A percentile compares a stretch with the other conserved stretches of the same genome.
Evolutionary conservation across 2,888 invertebrate species (phyloP).

Genomic region (Lottia scabra): DNA sequence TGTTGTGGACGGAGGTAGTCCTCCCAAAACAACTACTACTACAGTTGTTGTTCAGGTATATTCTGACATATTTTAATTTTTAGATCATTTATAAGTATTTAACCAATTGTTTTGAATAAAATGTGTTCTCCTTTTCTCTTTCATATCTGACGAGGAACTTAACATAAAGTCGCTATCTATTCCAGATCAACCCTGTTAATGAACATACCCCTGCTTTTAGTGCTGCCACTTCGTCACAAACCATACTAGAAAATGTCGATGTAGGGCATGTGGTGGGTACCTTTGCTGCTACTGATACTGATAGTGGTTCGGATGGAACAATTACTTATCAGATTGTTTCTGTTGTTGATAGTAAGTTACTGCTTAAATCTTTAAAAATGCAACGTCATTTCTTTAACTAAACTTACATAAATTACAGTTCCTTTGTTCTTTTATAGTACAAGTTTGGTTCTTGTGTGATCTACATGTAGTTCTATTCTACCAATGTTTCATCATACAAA

Average conservation of each 20-base stretch:
- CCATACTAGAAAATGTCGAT: constrained; percentile 31
- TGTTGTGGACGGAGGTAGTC: constrained; percentile 39
- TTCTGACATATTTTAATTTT: too few relatives aligned
- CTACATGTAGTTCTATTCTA: too few relatives aligned
- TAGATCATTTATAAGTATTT: too few relatives aligned
- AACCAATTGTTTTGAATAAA: too few relatives aligned
- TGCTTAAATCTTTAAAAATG: background rate
- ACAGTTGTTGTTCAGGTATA: constrained; percentile 38
- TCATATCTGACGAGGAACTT: too few relatives aligned
- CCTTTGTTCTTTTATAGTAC: too few relatives aligned
- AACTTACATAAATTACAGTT: too few relatives aligned
- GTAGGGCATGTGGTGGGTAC: constrained; percentile 28
- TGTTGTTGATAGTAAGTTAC: background rate
- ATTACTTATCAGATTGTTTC: constrained; percentile 43
- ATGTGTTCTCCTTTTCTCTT: too few relatives aligned
- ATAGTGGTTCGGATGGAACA: constrained; percentile 45
- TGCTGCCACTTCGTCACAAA: constrained; percentile 23
- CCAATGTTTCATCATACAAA: too few relatives aligned
- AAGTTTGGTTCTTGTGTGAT: too few relatives aligned
- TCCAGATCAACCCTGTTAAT: constrained; percentile 28
- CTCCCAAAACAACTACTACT: constrained; percentile 31
- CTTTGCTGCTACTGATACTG: constrained; percentile 34
- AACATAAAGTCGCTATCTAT: too few relatives aligned
- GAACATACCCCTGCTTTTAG: constrained; percentile 43
- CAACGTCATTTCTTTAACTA: too few relatives aligned